Conservation (phyloP, 1,140 invertebrate species). For the Chlorops oryzae region DNA sequence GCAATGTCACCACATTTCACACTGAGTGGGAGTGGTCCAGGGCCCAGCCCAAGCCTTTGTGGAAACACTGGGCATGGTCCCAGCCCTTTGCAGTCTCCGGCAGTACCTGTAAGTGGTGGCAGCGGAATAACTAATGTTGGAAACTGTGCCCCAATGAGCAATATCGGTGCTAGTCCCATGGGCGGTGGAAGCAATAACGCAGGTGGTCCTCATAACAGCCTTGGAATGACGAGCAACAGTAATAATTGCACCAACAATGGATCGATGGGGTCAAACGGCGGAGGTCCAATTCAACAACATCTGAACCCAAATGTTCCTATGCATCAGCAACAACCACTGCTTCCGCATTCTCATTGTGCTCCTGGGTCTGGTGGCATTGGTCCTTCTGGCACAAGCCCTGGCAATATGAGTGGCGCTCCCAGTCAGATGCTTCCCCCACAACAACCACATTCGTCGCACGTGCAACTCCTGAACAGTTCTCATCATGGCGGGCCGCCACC, state of each 20-base stretch:
- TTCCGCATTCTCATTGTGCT: constrained; percentile 18
- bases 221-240: constrained; percentile 35
- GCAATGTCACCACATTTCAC: constrained; percentile 43
- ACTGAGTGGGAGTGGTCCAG: constrained; percentile 28
- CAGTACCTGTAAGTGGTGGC: constrained; percentile 9
- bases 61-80: constrained; percentile 21
- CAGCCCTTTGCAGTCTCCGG: constrained; percentile 41
- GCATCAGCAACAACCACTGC: constrained; percentile 34
- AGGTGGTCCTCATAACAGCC: constrained; percentile 21
- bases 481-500: constrained; percentile 24
- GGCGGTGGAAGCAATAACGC: constrained; percentile 14
- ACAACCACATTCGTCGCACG: constrained; percentile 33
- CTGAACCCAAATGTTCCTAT: constrained; percentile 46
- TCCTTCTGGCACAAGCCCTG: constrained; percentile 19
- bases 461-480: no score
- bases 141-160: constrained; percentile 3
- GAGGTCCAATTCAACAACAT: constrained; percentile 22
- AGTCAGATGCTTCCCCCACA: constrained; percentile 44
- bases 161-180: constrained; percentile 30
- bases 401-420: constrained; percentile 42
- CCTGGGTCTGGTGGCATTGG: constrained; percentile 23
- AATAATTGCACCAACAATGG: constrained; percentile 47
- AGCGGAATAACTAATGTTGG: neutral
- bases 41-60: constrained; percentile 35
- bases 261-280: constrained; percentile 27